Conservation (phyloP, 2,888 invertebrate genomes). For the Eupithecia tripunctaria region DNA sequence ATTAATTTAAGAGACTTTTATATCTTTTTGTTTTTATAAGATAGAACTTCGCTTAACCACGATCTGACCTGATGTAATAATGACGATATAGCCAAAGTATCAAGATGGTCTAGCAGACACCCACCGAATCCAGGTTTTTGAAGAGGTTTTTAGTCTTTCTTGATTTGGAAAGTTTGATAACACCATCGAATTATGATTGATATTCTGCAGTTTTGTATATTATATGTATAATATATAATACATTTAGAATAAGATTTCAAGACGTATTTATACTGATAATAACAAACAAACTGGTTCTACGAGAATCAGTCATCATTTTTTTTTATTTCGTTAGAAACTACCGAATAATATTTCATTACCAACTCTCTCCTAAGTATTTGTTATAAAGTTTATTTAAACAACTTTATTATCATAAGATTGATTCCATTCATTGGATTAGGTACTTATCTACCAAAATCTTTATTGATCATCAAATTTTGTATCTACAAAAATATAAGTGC, state of each 20-base stretch:
- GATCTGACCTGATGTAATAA: too few relatives aligned
- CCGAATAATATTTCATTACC: not conserved
- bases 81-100: too few relatives aligned
- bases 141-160: not conserved
- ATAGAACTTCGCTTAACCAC: too few relatives aligned
- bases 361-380: not conserved
- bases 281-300: not conserved
- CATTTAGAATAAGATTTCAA: not conserved
- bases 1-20: too few relatives aligned
- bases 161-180: too few relatives aligned
- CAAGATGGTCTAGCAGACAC: too few relatives aligned
- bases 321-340: not conserved
- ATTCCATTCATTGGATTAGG: not conserved
- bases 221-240: too few relatives aligned
- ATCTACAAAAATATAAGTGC: conserved; percentile 12
- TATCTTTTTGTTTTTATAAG: not conserved
- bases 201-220: not conserved
- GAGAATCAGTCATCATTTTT: not conserved
- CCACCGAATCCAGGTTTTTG: not conserved
- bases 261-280: not conserved
- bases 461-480: conserved; percentile 9
- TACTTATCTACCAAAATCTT: not conserved
- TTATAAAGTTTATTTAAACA: not conserved
- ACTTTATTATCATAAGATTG: not conserved
- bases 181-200: not conserved